A percentile compares a stretch with the other conserved stretches of the same genome.
These are phyloP conservation scores for Lepus europaeus DNA, from an alignment of 2,113 vertebrate species.

Conservation along the genomic window DNA sequence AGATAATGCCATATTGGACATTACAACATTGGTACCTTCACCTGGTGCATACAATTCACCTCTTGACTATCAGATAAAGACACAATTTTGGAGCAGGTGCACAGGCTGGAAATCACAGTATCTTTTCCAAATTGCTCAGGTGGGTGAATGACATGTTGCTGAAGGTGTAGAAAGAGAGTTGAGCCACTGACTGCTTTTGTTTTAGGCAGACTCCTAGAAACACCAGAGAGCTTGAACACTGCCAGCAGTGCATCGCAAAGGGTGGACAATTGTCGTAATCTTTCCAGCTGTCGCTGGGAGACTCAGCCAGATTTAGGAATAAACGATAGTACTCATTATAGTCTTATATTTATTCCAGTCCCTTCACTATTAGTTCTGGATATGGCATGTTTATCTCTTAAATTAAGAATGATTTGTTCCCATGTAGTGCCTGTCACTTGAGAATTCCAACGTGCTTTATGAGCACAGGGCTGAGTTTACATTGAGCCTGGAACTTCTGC, in stretches of 20 bases:
- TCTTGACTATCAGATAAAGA: neutral
- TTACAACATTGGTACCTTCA: neutral
- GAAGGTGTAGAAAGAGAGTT: neutral
- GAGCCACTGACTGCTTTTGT: neutral
- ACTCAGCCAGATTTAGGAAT: slow-evolving; percentile 53
- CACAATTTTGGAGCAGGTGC: neutral
- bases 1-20: neutral
- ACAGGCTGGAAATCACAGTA: neutral
- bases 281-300: slow-evolving; percentile 66
- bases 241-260: neutral
- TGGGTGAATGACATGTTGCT: neutral
- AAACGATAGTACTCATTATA: slow-evolving; percentile 58
- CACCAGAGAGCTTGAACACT: slow-evolving; percentile 4
- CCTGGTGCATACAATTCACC: neutral
- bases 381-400: slow-evolving; percentile 78
- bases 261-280: neutral
- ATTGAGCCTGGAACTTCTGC: slow-evolving; percentile 62
- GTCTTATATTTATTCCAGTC: slow-evolving; percentile 56
- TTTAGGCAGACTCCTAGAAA: slow-evolving; percentile 29
- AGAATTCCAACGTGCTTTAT: slow-evolving; percentile 78
- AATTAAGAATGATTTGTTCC: slow-evolving; percentile 80
- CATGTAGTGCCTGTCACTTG: slow-evolving; percentile 71
- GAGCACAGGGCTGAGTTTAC: slow-evolving; percentile 68
- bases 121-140: slow-evolving; percentile 8
- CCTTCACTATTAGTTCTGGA: slow-evolving; percentile 78